phyloP scores from a whole-genome alignment of 2,888 invertebrate genomes.

The Drosophila paramelanica region DNA sequence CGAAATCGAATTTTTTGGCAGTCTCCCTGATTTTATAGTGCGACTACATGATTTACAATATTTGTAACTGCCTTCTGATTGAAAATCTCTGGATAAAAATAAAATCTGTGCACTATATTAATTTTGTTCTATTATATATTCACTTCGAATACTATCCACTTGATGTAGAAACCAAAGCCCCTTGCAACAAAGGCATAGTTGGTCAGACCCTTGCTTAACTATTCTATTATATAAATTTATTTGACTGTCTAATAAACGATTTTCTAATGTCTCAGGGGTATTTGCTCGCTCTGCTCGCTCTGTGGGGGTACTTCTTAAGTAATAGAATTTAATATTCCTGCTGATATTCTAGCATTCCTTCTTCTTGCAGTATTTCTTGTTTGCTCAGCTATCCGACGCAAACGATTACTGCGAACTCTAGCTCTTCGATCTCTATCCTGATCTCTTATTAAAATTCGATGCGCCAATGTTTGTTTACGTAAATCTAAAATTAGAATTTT shows the following conservation, averaged over 20 bases:
- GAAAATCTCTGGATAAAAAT: not conserved
- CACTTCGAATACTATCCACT: not conserved
- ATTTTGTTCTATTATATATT: not conserved
- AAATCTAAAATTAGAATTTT: not conserved
- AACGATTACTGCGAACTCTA: not conserved
- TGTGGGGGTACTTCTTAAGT: not conserved
- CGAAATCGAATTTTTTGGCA: constrained; percentile 1
- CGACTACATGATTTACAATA: not conserved
- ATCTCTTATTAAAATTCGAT: not conserved
- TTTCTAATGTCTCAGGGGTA: not conserved
- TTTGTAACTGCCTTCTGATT: not conserved
- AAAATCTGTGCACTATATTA: not conserved
- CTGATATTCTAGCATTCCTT: not conserved
- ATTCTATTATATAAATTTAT: not conserved
- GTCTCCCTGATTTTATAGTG: not conserved
- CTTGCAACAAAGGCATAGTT: constrained; percentile 12
- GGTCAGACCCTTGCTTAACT: constrained; percentile 4
- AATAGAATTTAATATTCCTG: not conserved
- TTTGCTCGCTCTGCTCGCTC: not conserved
- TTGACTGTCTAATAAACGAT: not conserved
- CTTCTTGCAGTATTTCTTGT: not conserved
- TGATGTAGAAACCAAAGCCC: constrained; percentile 12
- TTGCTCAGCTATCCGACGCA: not conserved
- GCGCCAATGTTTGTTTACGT: not conserved
- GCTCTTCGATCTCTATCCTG: not conserved